Percentiles rank a stretch among this genome's conserved stretches.
These are phyloP conservation scores for Mythimna loreyi DNA, from an alignment of 2,888 invertebrate genomes.

Conservation along the genomic window DNA sequence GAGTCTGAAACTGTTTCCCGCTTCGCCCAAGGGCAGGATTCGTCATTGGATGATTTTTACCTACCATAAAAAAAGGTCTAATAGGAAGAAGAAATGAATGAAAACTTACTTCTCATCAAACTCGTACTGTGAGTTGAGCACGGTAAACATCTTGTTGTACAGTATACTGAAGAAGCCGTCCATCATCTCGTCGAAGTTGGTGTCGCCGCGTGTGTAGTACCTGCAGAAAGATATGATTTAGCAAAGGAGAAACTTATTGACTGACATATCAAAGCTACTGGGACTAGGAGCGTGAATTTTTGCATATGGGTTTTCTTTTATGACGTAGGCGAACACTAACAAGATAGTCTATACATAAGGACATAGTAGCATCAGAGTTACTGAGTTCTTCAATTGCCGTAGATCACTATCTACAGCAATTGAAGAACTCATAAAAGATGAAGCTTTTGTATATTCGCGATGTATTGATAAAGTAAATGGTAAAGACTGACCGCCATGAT, in stretches of 20 bases:
- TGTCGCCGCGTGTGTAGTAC: constrained; percentile 96
- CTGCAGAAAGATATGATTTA: constrained; percentile 63
- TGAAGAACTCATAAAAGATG: not conserved
- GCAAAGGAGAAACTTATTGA: no score
- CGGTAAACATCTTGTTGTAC: constrained; percentile 98
- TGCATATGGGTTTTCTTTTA: no score
- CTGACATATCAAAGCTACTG: no score
- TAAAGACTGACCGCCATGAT: not conserved
- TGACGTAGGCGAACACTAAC: no score
- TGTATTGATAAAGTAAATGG: not conserved
- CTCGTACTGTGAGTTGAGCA: constrained; percentile 97
- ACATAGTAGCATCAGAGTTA: not conserved
- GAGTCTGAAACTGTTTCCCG: no score
- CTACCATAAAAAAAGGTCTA: no score
- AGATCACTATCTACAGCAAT: not conserved
- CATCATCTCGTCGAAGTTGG: constrained; percentile 96
- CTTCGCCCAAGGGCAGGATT: no score
- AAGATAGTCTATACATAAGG: no score
- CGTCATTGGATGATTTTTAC: no score
- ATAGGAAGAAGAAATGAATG: not conserved
- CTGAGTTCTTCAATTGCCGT: no score
- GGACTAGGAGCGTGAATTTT: no score
- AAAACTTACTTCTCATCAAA: constrained; percentile 95
- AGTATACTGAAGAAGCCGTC: constrained; percentile 98
- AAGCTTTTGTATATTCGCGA: not conserved